Conservation (phyloP, 1,140 invertebrate genomes). For the Globodera ellingtonae region DNA sequence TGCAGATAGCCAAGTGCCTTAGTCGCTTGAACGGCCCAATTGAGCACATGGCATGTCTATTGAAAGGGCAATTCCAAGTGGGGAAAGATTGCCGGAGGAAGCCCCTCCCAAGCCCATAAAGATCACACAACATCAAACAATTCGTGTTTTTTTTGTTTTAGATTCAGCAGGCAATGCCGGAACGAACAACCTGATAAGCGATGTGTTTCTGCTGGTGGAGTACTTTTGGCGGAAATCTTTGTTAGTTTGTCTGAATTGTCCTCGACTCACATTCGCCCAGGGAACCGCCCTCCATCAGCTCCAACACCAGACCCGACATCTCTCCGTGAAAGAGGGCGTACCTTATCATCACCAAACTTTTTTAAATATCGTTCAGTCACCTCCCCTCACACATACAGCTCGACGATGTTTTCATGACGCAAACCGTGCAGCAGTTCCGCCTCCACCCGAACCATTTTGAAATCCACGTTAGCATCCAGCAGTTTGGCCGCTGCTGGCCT, state of each 20-base stretch:
- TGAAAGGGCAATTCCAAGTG: too few relatives aligned
- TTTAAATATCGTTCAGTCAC: neutral
- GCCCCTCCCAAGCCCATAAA: too few relatives aligned
- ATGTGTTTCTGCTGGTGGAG: slow-evolving; percentile 45
- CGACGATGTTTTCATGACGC: slow-evolving; percentile 50
- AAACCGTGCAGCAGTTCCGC: slow-evolving; percentile 33
- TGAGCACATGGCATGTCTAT: slow-evolving; percentile 43
- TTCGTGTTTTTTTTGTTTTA: neutral
- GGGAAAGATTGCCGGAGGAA: too few relatives aligned
- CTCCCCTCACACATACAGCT: slow-evolving; percentile 3
- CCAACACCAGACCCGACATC: slow-evolving; percentile 42
- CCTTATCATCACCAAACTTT: neutral
- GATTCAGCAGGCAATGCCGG: neutral
- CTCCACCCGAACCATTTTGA: slow-evolving; percentile 37
- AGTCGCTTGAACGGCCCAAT: slow-evolving; percentile 48
- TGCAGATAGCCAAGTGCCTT: slow-evolving; percentile 45
- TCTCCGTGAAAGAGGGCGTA: slow-evolving; percentile 51
- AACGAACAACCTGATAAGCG: slow-evolving; percentile 31
- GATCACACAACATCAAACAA: neutral
- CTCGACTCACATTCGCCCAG: slow-evolving; percentile 43
- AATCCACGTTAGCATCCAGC: slow-evolving; percentile 29
- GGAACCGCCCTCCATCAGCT: slow-evolving; percentile 54
- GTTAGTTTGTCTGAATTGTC: neutral
- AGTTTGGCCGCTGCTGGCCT: slow-evolving; percentile 38
- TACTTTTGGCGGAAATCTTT: slow-evolving; percentile 30